Evolutionary conservation across 2,113 vertebrate genomes (phyloP).

Genomic region (Plecotus auritus): DNA sequence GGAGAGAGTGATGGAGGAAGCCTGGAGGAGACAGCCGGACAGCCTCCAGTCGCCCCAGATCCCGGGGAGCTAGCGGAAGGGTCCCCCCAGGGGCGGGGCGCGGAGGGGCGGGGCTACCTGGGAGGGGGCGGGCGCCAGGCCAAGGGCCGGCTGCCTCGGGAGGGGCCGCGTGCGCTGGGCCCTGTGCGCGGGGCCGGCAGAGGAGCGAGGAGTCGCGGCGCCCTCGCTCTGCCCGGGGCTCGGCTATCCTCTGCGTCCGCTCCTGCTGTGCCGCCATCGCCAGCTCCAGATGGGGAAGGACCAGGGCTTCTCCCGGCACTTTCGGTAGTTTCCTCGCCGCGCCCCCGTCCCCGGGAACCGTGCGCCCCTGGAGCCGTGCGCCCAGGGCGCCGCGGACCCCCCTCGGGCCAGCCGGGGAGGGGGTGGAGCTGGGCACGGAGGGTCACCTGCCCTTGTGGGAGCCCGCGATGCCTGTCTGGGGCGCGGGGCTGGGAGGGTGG

Average conservation of each 20-base stretch:
- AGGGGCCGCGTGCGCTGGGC: slow-evolving; percentile 19
- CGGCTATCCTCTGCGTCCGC: background rate
- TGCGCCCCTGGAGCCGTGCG: background rate
- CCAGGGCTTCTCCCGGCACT: slow-evolving; percentile 92
- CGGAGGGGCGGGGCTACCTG: slow-evolving; percentile 30
- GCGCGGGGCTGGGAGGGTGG: background rate
- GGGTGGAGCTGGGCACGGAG: slow-evolving; percentile 40
- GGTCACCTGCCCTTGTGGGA: background rate
- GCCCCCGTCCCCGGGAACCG: background rate
- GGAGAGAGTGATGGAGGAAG: no score
- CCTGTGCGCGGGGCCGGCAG: background rate
- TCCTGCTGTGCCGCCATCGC: slow-evolving; percentile 44
- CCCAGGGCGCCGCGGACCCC: background rate
- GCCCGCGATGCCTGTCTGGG: background rate
- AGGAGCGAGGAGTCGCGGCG: slow-evolving; percentile 36
- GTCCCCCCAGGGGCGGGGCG: background rate
- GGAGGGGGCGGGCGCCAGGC: background rate
- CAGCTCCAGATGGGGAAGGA: slow-evolving; percentile 91
- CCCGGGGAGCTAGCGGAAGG: background rate
- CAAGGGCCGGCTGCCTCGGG: background rate
- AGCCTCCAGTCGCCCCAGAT: background rate
- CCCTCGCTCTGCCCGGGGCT: background rate
- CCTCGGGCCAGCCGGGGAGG: background rate
- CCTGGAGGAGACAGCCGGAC: background rate
- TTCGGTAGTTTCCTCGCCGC: slow-evolving; percentile 86